phyloP scores from a whole-genome alignment of 2,113 vertebrate genomes.

The Collichthys lucidus region DNA sequence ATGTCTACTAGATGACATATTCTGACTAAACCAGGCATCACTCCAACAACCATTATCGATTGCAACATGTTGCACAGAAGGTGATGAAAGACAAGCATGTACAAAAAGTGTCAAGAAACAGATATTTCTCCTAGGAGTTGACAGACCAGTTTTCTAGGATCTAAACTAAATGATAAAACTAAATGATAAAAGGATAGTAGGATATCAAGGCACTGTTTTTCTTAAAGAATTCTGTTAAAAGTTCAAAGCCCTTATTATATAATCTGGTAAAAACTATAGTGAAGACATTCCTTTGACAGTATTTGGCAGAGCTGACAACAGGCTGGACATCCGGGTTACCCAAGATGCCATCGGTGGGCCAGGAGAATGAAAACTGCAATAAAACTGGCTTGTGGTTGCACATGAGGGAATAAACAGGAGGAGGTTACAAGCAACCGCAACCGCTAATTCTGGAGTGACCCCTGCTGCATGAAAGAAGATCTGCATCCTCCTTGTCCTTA shows the following conservation, averaged over 20 bases:
- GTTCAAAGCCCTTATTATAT: too few species aligned
- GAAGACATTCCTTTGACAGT: background rate
- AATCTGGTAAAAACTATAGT: background rate
- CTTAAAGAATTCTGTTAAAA: too few species aligned
- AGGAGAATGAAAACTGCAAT: background rate
- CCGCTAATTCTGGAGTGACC: conserved; percentile 44
- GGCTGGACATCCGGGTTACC: background rate
- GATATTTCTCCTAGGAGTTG: background rate
- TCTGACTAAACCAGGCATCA: background rate
- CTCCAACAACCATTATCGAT: background rate
- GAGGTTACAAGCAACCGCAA: background rate
- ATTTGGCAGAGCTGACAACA: background rate
- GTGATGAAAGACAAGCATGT: background rate
- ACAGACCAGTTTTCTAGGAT: background rate
- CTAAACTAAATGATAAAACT: too few species aligned
- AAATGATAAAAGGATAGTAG: background rate
- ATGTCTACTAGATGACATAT: background rate
- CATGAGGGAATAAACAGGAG: background rate
- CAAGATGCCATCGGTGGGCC: conserved; percentile 20
- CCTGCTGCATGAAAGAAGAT: conserved; percentile 44
- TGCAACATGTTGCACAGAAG: background rate
- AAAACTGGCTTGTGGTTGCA: conserved; percentile 5
- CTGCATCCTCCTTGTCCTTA: conserved; percentile 61
- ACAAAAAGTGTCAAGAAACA: background rate
- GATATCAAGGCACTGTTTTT: background rate